These are phyloP conservation scores for Menura novaehollandiae DNA, from an alignment of 2,113 vertebrate species.

Conservation along the genomic window DNA sequence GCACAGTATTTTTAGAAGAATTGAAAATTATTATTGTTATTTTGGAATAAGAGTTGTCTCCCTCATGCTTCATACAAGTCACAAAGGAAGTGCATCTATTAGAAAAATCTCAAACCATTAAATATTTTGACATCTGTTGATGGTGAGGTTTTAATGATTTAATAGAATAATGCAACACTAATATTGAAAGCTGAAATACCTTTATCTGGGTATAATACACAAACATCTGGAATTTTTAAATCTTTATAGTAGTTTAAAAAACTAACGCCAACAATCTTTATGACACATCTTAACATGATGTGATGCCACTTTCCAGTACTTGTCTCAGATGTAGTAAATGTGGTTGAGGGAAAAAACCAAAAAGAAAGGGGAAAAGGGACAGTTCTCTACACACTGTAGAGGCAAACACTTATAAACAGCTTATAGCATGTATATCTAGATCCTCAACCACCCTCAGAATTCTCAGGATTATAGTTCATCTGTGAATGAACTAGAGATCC, in stretches of 20 bases:
- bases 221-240: background rate
- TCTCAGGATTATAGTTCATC: background rate
- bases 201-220: background rate
- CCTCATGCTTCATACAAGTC: background rate
- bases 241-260: background rate
- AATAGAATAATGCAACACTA: background rate
- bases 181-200: background rate
- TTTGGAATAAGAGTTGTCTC: background rate
- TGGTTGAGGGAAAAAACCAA: background rate
- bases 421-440: background rate
- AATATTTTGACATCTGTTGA: background rate
- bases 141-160: background rate
- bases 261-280: background rate
- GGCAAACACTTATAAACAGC: background rate
- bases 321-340: background rate
- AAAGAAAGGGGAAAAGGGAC: background rate
- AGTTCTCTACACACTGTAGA: background rate
- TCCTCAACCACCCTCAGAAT: background rate
- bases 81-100: background rate
- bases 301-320: background rate
- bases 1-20: background rate
- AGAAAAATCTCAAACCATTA: background rate
- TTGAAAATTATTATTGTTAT: background rate
- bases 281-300: background rate
- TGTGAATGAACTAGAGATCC: background rate